These are phyloP conservation scores for Neocrepidodera transversa DNA, from an alignment of 2,888 invertebrate genomes.

Conservation along the genomic window DNA sequence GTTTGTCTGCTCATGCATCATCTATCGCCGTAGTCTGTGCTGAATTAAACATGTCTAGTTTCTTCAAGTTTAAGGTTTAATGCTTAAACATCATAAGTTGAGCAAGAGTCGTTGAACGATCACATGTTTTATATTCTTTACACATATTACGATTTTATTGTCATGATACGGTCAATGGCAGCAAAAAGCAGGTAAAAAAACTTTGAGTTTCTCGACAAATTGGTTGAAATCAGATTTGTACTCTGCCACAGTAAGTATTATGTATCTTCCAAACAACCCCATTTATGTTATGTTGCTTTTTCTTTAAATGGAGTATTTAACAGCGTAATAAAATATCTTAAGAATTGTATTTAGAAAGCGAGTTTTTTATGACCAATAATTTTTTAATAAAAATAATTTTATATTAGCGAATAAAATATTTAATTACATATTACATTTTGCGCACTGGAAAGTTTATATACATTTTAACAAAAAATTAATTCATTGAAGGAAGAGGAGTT, in stretches of 20 bases:
- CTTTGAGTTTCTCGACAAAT: background rate
- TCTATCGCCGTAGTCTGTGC: constrained; percentile 43
- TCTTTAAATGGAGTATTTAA: no score
- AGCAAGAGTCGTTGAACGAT: constrained; percentile 56
- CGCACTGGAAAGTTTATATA: no score
- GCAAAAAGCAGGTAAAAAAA: constrained; percentile 15
- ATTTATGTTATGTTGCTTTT: background rate
- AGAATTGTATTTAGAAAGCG: no score
- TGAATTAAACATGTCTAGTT: constrained; percentile 56
- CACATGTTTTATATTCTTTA: constrained; percentile 53
- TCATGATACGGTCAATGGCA: constrained; percentile 28
- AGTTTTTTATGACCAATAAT: no score
- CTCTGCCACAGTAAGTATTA: no score
- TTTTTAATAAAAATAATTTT: no score
- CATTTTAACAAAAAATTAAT: background rate
- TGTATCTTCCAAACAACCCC: no score
- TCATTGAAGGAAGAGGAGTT: background rate
- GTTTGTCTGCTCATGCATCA: constrained; percentile 39
- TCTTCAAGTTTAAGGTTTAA: constrained; percentile 51
- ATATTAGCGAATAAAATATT: no score
- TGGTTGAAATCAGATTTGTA: background rate
- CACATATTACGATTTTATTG: constrained; percentile 33
- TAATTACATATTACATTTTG: no score
- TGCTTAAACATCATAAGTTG: constrained; percentile 53
- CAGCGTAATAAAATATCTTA: no score